Evolutionary conservation across 1,140 invertebrate species (phyloP).

Genomic region (Leptinotarsa defecta): DNA sequence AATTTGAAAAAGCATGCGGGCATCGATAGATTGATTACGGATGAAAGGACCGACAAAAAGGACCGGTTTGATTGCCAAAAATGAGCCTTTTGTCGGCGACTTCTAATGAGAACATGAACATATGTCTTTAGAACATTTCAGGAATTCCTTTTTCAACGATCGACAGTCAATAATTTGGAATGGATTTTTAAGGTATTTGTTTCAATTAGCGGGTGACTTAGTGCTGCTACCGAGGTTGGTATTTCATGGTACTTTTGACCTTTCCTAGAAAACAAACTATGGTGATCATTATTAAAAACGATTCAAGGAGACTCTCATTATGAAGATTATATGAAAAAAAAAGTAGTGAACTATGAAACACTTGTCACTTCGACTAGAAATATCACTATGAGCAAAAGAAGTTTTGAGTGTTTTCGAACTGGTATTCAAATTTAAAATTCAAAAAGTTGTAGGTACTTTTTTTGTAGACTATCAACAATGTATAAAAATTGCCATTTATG

Average conservation of each 20-base stretch:
- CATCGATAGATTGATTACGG: conserved; percentile 30
- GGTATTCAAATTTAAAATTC: too few species aligned
- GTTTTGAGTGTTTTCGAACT: too few species aligned
- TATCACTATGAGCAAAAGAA: too few species aligned
- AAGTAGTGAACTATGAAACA: too few species aligned
- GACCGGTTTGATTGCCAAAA: conserved; percentile 30
- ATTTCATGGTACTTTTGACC: not conserved
- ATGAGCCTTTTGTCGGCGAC: conserved; percentile 26
- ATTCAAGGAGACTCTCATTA: too few species aligned
- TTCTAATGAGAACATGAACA: conserved; percentile 30
- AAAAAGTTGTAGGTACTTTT: too few species aligned
- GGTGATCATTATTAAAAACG: too few species aligned
- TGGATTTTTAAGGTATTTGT: conserved; percentile 6
- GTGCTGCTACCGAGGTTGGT: not conserved
- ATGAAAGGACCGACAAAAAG: conserved; percentile 2
- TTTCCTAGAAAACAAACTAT: not conserved
- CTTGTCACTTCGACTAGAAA: too few species aligned
- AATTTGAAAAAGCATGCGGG: conserved; percentile 25
- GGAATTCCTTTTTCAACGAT: conserved; percentile 16
- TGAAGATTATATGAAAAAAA: too few species aligned
- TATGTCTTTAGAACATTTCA: conserved; percentile 28
- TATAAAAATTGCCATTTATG: too few species aligned
- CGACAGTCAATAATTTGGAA: conserved; percentile 22
- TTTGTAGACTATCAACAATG: too few species aligned
- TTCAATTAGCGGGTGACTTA: not conserved